Base-by-base conservation (phyloP, 2,888 invertebrate genomes). In the Stegana nigrithorax region DNA sequence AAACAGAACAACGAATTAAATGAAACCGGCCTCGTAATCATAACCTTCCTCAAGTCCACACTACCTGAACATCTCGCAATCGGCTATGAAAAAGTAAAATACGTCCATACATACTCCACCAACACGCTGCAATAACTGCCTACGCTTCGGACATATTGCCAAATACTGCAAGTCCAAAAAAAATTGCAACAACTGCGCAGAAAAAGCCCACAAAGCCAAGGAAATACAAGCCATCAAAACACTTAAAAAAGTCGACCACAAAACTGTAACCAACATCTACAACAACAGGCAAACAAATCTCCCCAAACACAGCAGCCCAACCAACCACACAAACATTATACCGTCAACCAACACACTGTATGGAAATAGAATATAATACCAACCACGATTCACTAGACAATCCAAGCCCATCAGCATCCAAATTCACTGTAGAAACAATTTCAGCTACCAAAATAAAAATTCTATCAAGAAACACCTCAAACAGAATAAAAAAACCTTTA, bases 231-330 rank as follows among this genome's bases (percentile, higher is more conserved):
- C 23, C 23, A 50, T 50, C 8, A 50, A 12, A 5, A 26, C 50
- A 23, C 8, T 21, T n/a, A 50, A 50, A 23, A 50, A 50, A 50
- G 50, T 50, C 5, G 26, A 50, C 26, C 23, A 50, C n/a, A 50
- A 45, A 45, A 21, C 45, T 3, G 45, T 19, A 14, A 17, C n/a
- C 19, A 19, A 45, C 3, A 45, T 45, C 4, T 45, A 45, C 19
- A 45, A 45, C 4, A 45, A 36, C 10, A 36, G 14, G 4, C 36
- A 36, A n/a, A n/a, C n/a, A n/a, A n/a, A n/a, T n/a, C n/a, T n/a
- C n/a, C n/a, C n/a, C n/a, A n/a, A n/a, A n/a, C 36, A 7, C 29
- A 29, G 10, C 29, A 7, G 29, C 6, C 36, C 36, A 10, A 3
- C 36, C 4, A 36, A 36, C 36, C n/a, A n/a, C n/a, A n/a, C n/a